Evolutionary conservation across 2,888 invertebrate species (phyloP), one percentile per base, ranked within the genome.

Genomic region (Polyommatus icarus): DNA sequence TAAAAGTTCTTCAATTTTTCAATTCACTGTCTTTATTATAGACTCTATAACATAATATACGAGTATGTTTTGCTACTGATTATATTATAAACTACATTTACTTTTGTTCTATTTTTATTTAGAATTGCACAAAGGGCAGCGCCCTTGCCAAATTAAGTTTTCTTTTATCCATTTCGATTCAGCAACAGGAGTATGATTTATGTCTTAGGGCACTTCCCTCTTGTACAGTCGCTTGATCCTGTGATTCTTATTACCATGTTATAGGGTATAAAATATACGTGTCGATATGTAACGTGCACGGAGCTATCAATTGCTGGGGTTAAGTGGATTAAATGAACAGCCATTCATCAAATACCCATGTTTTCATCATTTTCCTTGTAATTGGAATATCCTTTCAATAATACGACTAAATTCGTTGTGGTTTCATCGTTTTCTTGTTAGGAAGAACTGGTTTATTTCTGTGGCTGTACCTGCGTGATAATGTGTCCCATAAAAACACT

Each of bases 241-340:
- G 15, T 50, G 50, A 50, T 12, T 15, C 50, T 50, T 50, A 50
- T 50, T 50, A 4, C 50, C 0, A 50, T 15, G 50, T 15, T 3
- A 15, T 54, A 54, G 18, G 18, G 18, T 3, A 5, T 4, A 18
- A 1, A 54, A 18, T 54, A 54, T 10, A 1, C 24, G 1, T 24
- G 20, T 20, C 8, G 59, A 15, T 15, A 20, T 59, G 29, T 12
- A 67, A 67, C 29, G 61, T 67, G 24, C 29, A 67, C 59, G 10
- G 59, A 8, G 59, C 24, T 67, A 67, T 67, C 61, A 67, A 67
- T 67, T 67, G 61, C 12, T 15, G 61, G 29, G 61, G 61, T 67
- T 29, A 67, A 67, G 61, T 24, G 61, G 24, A 67, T 67, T 67
- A 67, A 67, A 59, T 54, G 54, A 18, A 67, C 61, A 67, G 10